These are phyloP conservation scores for Cryptoblepharus egeriae DNA, from an alignment of 2,797 vertebrate genomes.

Conservation along the genomic window DNA sequence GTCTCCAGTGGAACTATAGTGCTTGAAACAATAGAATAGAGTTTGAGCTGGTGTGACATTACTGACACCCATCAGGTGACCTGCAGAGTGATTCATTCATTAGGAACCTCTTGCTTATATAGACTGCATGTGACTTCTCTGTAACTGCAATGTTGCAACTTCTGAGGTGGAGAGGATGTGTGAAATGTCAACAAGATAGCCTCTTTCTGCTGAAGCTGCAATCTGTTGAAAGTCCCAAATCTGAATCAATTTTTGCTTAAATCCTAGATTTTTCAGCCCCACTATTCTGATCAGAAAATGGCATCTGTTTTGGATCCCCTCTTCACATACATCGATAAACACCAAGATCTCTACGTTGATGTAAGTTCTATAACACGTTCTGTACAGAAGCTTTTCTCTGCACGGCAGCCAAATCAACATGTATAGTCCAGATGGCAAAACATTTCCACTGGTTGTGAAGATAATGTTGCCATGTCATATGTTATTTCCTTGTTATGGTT, in stretches of 20 bases:
- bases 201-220: not conserved
- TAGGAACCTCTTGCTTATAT: not conserved
- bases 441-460: not conserved
- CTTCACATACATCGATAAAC: constrained; percentile 91
- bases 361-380: constrained; percentile 71
- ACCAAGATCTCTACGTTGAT: constrained; percentile 91
- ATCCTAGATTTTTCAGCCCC: constrained; percentile 25
- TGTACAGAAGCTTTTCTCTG: not conserved
- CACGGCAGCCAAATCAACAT: not conserved
- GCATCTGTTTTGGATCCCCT: constrained; percentile 78
- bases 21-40: not conserved
- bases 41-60: not conserved
- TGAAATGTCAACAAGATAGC: not conserved
- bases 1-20: not conserved
- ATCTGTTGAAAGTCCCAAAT: not conserved
- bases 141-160: constrained; percentile 8
- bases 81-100: constrained; percentile 1
- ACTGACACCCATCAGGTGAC: constrained; percentile 1
- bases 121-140: not conserved
- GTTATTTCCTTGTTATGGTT: not conserved
- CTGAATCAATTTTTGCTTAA: constrained; percentile 8
- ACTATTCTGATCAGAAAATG: constrained; percentile 75
- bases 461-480: not conserved
- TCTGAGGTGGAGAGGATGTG: not conserved
- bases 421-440: not conserved